Percentiles rank a stretch among this genome's conserved stretches.
Conservation (phyloP, 1,140 invertebrate species). For the Coboldia fuscipes region DNA sequence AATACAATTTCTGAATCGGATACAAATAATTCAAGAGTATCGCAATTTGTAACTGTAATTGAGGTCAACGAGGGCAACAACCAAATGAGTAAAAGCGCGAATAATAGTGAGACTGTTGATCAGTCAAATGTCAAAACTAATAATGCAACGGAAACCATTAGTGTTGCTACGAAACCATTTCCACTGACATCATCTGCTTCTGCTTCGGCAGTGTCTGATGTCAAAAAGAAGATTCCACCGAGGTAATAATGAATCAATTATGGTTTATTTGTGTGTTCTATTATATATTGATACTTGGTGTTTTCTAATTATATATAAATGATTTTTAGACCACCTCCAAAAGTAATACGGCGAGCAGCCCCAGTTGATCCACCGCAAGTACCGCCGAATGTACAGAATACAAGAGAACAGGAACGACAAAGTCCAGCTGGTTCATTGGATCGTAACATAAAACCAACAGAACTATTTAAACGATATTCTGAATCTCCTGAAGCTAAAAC, state of each 20-base stretch:
- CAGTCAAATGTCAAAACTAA: no score
- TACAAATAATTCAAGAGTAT: no score
- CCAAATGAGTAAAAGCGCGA: slow-evolving; percentile 26
- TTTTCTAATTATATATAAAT: slow-evolving; percentile 4
- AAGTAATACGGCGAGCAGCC: slow-evolving; percentile 29
- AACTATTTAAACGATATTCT: slow-evolving; percentile 18
- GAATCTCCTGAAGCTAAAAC: no score
- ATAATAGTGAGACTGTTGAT: no score
- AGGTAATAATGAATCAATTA: slow-evolving; percentile 21
- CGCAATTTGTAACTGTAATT: slow-evolving; percentile 73
- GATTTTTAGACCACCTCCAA: slow-evolving; percentile 32
- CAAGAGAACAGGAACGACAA: slow-evolving; percentile 4
- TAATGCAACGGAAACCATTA: no score
- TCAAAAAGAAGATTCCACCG: slow-evolving; percentile 34
- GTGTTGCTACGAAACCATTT: no score
- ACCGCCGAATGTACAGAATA: slow-evolving; percentile 15
- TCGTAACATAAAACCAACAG: slow-evolving; percentile 20
- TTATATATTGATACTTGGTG: background rate
- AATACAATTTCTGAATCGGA: no score
- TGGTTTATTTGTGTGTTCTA: background rate
- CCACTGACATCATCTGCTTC: slow-evolving; percentile 22
- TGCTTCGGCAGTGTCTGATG: slow-evolving; percentile 17
- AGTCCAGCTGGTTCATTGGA: slow-evolving; percentile 18
- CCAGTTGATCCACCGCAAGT: slow-evolving; percentile 28
- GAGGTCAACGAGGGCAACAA: slow-evolving; percentile 46